phyloP scores from a whole-genome alignment of 2,797 vertebrate species.

The Neomorphus geoffroyi region DNA sequence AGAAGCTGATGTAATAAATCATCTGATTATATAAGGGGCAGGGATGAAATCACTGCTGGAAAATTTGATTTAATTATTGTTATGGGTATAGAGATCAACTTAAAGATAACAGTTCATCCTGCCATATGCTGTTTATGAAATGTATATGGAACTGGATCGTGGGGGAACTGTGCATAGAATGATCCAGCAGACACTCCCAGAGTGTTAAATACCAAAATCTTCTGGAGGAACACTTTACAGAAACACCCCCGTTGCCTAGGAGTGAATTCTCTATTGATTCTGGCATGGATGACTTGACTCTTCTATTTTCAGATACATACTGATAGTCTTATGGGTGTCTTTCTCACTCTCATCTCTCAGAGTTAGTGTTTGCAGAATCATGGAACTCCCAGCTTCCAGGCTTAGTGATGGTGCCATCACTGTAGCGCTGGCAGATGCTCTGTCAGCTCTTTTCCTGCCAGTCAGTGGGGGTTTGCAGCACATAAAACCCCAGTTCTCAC shows the following conservation, averaged over 20 bases:
- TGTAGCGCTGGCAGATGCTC: neutral
- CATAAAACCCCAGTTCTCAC: neutral
- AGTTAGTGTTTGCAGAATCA: neutral
- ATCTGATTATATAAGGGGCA: neutral
- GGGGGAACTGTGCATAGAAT: neutral
- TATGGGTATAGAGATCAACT: neutral
- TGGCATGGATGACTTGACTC: neutral
- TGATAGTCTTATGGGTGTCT: neutral
- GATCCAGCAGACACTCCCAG: neutral
- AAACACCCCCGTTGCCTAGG: fast-evolving
- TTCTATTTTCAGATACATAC: neutral
- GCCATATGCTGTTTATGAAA: neutral
- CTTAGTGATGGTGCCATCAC: neutral
- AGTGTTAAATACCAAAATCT: neutral
- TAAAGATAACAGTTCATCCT: slow-evolving; percentile 14
- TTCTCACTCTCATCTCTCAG: neutral
- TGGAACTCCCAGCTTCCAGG: neutral
- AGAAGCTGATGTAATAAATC: neutral
- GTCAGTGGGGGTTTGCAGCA: neutral
- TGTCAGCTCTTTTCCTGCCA: slow-evolving; percentile 3
- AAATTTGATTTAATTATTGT: slow-evolving; percentile 7
- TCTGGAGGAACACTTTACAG: neutral
- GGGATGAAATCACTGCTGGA: neutral
- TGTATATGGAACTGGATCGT: neutral
- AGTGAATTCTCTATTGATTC: neutral